Evolutionary conservation across 2,888 invertebrate genomes (phyloP).

Genomic region (Spatulosminthurus flaviceps): DNA sequence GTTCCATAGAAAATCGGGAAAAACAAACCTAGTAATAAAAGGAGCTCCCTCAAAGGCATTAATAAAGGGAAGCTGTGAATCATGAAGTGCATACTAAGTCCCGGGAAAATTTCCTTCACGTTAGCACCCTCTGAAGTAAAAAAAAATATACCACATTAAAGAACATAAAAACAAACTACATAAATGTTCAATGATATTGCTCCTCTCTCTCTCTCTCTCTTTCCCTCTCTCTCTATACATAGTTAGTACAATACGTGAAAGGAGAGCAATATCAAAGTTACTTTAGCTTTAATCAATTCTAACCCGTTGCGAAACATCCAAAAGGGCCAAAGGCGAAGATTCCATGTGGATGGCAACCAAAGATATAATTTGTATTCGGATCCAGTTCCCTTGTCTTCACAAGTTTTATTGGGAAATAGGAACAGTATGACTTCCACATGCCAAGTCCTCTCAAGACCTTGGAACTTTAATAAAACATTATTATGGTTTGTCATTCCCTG

Average conservation of each 20-base stretch:
- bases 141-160: too few relatives aligned
- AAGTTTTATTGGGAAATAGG: neutral
- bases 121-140: neutral
- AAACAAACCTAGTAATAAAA: neutral
- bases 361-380: neutral
- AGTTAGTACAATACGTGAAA: too few relatives aligned
- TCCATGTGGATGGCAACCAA: constrained; percentile 5
- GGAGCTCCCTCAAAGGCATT: neutral
- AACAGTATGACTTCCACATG: neutral
- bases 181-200: too few relatives aligned
- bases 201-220: too few relatives aligned
- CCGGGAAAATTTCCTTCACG: neutral
- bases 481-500: too few relatives aligned
- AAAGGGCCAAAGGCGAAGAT: neutral
- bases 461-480: neutral
- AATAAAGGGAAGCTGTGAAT: neutral
- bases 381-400: neutral
- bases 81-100: neutral
- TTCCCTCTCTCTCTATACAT: too few relatives aligned
- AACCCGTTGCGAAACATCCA: neutral
- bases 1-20: too few relatives aligned
- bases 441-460: neutral
- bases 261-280: too few relatives aligned
- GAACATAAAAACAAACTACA: too few relatives aligned
- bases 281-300: too few relatives aligned